Percentiles rank a stretch among this genome's conserved stretches.
These are phyloP conservation scores for Triplophysa tibetana DNA, from an alignment of 2,113 vertebrate species.

Conservation along the genomic window DNA sequence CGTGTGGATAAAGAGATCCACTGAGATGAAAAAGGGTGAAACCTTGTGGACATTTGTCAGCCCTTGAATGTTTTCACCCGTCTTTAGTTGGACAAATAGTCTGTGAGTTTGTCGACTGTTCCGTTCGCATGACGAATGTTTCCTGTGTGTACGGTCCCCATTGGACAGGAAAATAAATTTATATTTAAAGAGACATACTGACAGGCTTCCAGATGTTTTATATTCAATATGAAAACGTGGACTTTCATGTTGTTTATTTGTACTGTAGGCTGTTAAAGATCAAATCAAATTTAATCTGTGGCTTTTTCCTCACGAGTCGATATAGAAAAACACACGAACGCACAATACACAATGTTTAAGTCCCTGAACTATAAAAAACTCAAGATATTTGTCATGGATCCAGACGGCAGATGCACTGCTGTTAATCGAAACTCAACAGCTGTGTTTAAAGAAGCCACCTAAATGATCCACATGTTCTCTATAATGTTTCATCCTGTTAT, in stretches of 20 bases:
- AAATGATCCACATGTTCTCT: not conserved
- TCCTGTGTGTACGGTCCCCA: not conserved
- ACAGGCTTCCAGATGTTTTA: conserved; percentile 53
- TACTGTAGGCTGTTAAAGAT: conserved; percentile 59
- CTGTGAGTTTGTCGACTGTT: not conserved
- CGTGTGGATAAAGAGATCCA: not conserved
- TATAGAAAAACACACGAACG: conserved; percentile 37
- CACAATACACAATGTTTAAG: no score
- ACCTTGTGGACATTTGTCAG: not conserved
- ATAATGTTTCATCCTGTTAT: not conserved
- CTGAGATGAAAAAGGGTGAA: conserved; percentile 1
- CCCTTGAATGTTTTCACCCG: not conserved
- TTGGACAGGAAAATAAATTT: conserved; percentile 50
- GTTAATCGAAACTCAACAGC: not conserved
- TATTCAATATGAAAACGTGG: conserved; percentile 1
- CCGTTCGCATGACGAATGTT: not conserved
- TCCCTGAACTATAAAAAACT: not conserved
- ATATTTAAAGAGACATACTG: conserved; percentile 56
- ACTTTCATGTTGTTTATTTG: conserved; percentile 43
- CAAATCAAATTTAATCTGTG: no score
- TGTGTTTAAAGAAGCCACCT: not conserved
- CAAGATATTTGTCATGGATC: not conserved
- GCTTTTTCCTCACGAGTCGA: no score
- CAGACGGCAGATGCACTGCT: not conserved
- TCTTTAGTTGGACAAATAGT: not conserved